These are phyloP conservation scores for Bubalus kerabau DNA, from an alignment of 2,113 vertebrate genomes.

Conservation along the genomic window DNA sequence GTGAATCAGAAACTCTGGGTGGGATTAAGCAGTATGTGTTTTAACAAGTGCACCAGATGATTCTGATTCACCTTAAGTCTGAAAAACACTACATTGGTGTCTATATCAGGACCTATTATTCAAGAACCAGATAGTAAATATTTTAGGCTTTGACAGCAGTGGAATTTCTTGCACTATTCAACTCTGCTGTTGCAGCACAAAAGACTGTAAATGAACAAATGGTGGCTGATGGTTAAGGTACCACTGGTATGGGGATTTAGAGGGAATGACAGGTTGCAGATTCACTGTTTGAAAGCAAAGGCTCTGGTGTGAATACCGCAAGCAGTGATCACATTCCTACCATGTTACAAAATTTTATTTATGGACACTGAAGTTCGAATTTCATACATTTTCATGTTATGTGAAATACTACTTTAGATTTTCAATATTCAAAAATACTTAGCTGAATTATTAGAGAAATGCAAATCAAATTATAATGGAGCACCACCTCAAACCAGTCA, in stretches of 20 bases:
- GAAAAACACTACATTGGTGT: not conserved
- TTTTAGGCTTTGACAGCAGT: not conserved
- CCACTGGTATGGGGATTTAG: not conserved
- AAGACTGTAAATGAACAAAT: not conserved
- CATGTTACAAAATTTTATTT: not conserved
- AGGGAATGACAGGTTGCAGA: not conserved
- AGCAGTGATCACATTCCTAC: not conserved
- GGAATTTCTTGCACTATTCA: not conserved
- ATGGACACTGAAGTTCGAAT: not conserved
- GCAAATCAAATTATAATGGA: not conserved
- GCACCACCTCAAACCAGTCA: not conserved
- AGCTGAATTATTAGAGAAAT: not conserved
- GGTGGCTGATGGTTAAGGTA: not conserved
- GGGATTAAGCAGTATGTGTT: not conserved
- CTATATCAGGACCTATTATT: not conserved
- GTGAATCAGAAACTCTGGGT: not conserved
- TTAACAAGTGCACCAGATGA: not conserved
- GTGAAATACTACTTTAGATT: not conserved
- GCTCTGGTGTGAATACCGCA: not conserved
- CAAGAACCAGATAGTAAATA: not conserved
- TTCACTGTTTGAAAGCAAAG: not conserved
- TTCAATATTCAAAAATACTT: not conserved
- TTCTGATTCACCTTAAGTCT: not conserved
- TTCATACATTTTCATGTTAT: not conserved
- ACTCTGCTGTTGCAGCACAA: not conserved